phyloP scores from a whole-genome alignment of 2,113 vertebrate species.

The Urocynchramus pylzowi region DNA sequence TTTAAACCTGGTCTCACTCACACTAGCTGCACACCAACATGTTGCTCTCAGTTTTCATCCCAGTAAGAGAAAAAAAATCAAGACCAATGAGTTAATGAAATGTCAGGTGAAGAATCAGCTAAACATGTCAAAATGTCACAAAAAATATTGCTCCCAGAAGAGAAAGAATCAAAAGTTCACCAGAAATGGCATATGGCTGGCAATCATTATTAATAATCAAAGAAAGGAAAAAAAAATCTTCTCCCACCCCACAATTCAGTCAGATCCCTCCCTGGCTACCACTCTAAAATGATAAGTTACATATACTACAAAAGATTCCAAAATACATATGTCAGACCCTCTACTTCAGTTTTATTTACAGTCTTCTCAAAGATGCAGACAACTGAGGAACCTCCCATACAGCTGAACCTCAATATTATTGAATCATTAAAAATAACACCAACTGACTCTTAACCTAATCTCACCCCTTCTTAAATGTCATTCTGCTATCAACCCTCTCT shows the following conservation, averaged over 20 bases:
- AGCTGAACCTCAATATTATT: not conserved
- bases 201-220: not conserved
- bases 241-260: not conserved
- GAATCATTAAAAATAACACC: not conserved
- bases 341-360: not conserved
- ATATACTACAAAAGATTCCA: not conserved
- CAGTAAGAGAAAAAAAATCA: conserved; percentile 17
- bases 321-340: not conserved
- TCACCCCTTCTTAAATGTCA: not conserved
- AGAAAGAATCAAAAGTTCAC: not conserved
- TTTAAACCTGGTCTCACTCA: not conserved
- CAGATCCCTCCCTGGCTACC: not conserved
- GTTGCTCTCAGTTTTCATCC: conserved; percentile 12
- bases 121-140: conserved; percentile 23
- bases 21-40: not conserved
- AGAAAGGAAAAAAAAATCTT: not conserved
- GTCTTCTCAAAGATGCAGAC: not conserved
- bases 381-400: not conserved
- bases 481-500: not conserved
- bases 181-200: not conserved
- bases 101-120: conserved; percentile 8
- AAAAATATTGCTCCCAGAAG: not conserved
- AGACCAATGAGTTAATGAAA: conserved; percentile 30
- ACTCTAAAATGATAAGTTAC: not conserved
- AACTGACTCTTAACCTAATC: not conserved